These are phyloP conservation scores for Helobdella robusta DNA, from an alignment of 2,888 invertebrate genomes.

Conservation along the genomic window DNA sequence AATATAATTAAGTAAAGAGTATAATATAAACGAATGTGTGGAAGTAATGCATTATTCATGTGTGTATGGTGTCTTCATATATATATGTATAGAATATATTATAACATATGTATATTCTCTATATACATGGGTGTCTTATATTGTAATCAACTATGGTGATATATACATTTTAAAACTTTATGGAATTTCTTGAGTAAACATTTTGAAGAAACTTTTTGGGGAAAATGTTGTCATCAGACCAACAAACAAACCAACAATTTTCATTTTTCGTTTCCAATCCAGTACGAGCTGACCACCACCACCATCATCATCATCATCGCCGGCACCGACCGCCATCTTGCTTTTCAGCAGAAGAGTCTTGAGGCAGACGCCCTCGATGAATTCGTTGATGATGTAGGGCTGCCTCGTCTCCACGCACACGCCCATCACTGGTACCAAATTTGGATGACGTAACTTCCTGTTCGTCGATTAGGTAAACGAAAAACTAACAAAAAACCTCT, in stretches of 20 bases:
- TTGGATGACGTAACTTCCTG: constrained; percentile 43
- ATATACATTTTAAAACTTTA: no score
- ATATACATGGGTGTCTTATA: no score
- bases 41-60: no score
- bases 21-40: no score
- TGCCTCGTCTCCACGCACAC: constrained; percentile 42
- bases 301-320: constrained; percentile 38
- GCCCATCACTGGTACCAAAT: constrained; percentile 43
- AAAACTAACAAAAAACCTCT: no score
- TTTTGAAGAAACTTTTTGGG: no score
- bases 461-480: not conserved
- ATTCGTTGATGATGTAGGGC: constrained; percentile 44
- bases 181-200: no score
- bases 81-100: no score
- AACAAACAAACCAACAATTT: not conserved
- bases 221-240: not conserved
- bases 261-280: constrained; percentile 10
- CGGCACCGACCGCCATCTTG: no score
- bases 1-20: not conserved
- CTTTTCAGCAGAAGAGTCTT: constrained; percentile 30
- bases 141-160: no score
- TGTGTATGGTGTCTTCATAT: no score
- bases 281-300: constrained; percentile 37
- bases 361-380: constrained; percentile 42
- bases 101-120: no score